Conservation (phyloP, 2,113 vertebrate genomes). For the Notothenia rossii region DNA sequence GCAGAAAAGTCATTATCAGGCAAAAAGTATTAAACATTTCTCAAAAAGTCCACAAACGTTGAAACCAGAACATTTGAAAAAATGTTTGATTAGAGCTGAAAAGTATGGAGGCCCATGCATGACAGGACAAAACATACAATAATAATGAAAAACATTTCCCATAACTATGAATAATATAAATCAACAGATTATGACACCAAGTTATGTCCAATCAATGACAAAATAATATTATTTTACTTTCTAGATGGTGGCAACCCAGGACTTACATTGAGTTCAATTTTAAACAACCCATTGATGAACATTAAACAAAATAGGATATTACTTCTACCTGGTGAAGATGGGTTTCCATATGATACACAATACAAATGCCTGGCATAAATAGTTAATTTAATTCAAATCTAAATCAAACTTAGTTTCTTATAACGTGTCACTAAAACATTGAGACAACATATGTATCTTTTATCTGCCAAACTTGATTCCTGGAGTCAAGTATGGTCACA, state of each 20-base stretch:
- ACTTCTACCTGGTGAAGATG: background rate
- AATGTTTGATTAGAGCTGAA: background rate
- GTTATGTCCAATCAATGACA: background rate
- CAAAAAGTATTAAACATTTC: slow-evolving; percentile 9
- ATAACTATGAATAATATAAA: background rate
- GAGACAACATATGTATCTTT: no score
- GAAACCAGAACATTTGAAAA: background rate
- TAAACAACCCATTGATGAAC: no score
- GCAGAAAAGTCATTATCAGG: slow-evolving; percentile 18
- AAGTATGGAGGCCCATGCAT: background rate
- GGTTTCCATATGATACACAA: slow-evolving; percentile 1
- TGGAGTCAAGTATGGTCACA: no score
- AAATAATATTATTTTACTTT: background rate
- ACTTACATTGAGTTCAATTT: background rate
- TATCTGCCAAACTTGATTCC: no score
- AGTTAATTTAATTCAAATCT: no score
- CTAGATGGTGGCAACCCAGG: background rate
- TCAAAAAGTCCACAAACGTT: background rate
- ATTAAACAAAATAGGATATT: background rate
- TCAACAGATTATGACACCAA: background rate
- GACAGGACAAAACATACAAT: background rate
- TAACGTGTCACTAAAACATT: no score
- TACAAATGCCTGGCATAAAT: background rate
- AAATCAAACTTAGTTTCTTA: no score
- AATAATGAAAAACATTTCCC: background rate